Conservation (phyloP, 2,797 vertebrate genomes). For the Stomatorhinus walkeri region DNA sequence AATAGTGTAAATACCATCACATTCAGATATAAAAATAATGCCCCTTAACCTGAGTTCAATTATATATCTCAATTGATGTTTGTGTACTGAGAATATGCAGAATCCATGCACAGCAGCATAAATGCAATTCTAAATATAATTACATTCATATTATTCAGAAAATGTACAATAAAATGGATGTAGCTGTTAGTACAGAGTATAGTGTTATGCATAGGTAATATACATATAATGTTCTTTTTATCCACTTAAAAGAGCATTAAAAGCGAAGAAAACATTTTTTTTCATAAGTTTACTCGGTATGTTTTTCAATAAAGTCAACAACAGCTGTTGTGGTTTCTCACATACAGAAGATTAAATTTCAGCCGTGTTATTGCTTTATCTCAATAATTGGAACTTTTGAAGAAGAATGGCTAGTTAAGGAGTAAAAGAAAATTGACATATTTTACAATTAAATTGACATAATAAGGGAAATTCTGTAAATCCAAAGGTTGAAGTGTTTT, state of each 20-base stretch:
- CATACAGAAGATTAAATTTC: background rate
- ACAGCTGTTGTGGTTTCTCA: background rate
- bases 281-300: background rate
- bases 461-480: background rate
- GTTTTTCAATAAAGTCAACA: conserved; percentile 6
- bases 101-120: background rate
- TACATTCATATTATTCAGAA: background rate
- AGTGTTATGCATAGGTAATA: background rate
- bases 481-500: background rate
- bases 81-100: background rate
- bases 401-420: background rate
- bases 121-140: background rate
- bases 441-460: too few relatives aligned
- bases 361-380: background rate
- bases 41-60: background rate
- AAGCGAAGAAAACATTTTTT: background rate
- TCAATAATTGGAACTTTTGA: background rate
- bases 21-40: background rate
- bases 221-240: background rate
- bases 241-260: background rate
- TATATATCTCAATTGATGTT: background rate
- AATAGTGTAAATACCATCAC: background rate
- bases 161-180: background rate
- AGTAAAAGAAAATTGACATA: background rate
- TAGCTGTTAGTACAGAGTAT: background rate